Evolutionary conservation across 2,888 invertebrate species (phyloP).

Genomic region (Charanyca ferruginea): DNA sequence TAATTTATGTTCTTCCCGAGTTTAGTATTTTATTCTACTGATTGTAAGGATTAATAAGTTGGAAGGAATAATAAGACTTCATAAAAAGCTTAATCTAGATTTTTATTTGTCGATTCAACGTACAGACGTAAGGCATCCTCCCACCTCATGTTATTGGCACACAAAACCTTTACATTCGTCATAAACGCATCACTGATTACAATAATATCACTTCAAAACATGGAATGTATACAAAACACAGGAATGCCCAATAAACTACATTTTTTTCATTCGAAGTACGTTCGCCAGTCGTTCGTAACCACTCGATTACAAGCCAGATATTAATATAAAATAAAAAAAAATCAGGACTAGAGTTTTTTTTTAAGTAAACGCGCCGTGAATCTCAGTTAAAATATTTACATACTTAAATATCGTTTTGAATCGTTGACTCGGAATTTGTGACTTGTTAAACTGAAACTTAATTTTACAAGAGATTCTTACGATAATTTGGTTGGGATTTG

Average conservation of each 20-base stretch:
- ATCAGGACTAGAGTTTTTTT: slow-evolving; percentile 84
- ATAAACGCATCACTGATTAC: slow-evolving; percentile 73
- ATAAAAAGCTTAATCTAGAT: slow-evolving; percentile 89
- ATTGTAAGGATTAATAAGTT: background rate
- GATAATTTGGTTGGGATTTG: slow-evolving; percentile 82
- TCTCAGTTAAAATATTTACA: slow-evolving; percentile 77
- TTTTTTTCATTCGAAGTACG: slow-evolving; percentile 73
- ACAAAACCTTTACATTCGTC: slow-evolving; percentile 83
- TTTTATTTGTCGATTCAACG: slow-evolving; percentile 91
- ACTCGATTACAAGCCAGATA: slow-evolving; percentile 78
- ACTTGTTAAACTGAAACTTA: slow-evolving; percentile 71
- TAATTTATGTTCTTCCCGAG: slow-evolving; percentile 39
- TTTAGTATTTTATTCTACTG: background rate
- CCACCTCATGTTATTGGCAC: slow-evolving; percentile 88
- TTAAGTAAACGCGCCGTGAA: slow-evolving; percentile 87
- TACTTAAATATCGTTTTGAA: slow-evolving; percentile 52
- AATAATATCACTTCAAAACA: slow-evolving; percentile 82
- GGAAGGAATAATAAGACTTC: slow-evolving; percentile 75
- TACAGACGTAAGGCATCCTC: slow-evolving; percentile 90
- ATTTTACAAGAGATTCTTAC: slow-evolving; percentile 77
- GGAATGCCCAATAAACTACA: slow-evolving; percentile 80
- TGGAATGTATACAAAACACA: slow-evolving; percentile 86
- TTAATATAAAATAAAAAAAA: slow-evolving; percentile 80
- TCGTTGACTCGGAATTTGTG: slow-evolving; percentile 82
- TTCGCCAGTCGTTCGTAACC: slow-evolving; percentile 76